phyloP scores from a whole-genome alignment of 1,140 invertebrate species.

The Spodoptera frugiperda region DNA sequence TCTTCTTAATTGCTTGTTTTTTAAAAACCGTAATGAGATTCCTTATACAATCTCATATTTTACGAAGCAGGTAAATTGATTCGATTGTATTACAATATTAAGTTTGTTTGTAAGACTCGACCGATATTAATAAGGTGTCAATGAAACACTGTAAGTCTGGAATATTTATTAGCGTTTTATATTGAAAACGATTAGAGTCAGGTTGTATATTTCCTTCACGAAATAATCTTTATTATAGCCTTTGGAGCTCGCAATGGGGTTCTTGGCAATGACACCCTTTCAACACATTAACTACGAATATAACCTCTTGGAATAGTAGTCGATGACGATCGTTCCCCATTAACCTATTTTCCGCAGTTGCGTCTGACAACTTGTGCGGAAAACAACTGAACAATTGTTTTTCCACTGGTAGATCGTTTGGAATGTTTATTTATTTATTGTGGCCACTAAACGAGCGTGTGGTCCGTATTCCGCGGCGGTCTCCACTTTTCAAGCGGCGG shows the following conservation, averaged over 20 bases:
- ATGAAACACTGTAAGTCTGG: slow-evolving; percentile 35
- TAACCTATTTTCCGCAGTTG: slow-evolving; percentile 18
- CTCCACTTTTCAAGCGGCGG: slow-evolving; percentile 73
- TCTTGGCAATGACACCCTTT: slow-evolving; percentile 15
- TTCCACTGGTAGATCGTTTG: slow-evolving; percentile 24
- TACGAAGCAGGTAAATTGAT: slow-evolving; percentile 44
- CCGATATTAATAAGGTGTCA: slow-evolving; percentile 38
- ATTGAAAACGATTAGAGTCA: slow-evolving; percentile 33
- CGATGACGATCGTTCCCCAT: slow-evolving; percentile 14
- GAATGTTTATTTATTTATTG: slow-evolving; percentile 75
- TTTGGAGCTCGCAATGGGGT: neutral
- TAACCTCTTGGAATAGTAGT: slow-evolving; percentile 7
- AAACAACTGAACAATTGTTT: slow-evolving; percentile 38
- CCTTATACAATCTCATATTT: slow-evolving; percentile 53
- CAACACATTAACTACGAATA: neutral
- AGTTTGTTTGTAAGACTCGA: slow-evolving; percentile 35
- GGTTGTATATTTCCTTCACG: neutral
- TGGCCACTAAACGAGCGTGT: slow-evolving; percentile 69
- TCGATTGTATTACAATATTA: slow-evolving; percentile 41
- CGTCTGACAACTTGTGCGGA: neutral
- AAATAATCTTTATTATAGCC: neutral
- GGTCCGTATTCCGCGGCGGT: slow-evolving; percentile 77
- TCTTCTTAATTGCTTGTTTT: slow-evolving; percentile 57
- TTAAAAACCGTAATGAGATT: slow-evolving; percentile 59
- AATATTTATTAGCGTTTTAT: slow-evolving; percentile 32